Evolutionary conservation across 2,113 vertebrate genomes (phyloP).

Genomic region (Sinocyclocheilus maitianheensis): DNA sequence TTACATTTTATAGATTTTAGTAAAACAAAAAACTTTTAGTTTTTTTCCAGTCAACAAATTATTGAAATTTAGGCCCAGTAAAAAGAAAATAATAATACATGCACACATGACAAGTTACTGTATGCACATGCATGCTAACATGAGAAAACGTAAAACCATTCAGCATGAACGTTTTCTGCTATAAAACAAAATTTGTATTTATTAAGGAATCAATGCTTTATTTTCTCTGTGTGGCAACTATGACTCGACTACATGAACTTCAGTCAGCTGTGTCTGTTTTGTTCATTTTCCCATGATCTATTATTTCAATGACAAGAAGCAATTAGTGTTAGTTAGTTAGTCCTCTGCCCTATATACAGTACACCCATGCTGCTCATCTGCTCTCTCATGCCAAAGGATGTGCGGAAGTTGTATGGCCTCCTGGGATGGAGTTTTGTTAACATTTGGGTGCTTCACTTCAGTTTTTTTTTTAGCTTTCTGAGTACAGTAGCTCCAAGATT

Average conservation of each 20-base stretch:
- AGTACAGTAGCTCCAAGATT: neutral
- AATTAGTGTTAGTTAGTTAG: slow-evolving; percentile 10
- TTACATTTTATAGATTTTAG: neutral
- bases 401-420: slow-evolving; percentile 22
- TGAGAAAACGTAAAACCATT: neutral
- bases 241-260: too few species aligned
- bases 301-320: neutral
- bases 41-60: neutral
- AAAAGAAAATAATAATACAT: neutral
- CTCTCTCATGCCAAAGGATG: slow-evolving; percentile 4
- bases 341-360: neutral
- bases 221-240: too few species aligned
- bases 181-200: too few species aligned
- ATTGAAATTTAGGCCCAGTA: neutral
- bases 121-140: neutral
- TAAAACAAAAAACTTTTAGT: neutral
- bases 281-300: neutral
- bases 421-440: slow-evolving; percentile 24
- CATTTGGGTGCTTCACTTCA: slow-evolving; percentile 1
- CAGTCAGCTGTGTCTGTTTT: neutral
- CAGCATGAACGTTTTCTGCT: neutral
- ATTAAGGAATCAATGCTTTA: too few species aligned
- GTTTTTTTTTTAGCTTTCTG: neutral
- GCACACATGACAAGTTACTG: neutral
- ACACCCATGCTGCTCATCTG: neutral